A percentile compares a stretch with the other conserved stretches of the same genome.
phyloP scores from a whole-genome alignment of 2,113 vertebrate genomes.

The Empidonax traillii region DNA sequence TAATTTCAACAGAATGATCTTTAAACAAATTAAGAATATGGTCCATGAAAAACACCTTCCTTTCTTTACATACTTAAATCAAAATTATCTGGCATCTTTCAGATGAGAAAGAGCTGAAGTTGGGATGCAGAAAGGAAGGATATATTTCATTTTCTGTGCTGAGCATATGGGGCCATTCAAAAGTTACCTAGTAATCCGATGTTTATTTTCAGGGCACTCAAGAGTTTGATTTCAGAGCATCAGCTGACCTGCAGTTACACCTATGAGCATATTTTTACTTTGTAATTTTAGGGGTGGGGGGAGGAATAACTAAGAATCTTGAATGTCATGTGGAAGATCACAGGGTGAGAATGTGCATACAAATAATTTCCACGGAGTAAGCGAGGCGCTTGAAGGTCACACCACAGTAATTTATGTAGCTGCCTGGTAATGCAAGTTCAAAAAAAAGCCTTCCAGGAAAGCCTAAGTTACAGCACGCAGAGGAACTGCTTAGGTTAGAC shows the following conservation, averaged over 20 bases:
- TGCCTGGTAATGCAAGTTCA: background rate
- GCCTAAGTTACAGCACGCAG: background rate
- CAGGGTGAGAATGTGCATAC: background rate
- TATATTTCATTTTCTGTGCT: background rate
- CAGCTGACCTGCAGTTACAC: background rate
- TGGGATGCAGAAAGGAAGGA: background rate
- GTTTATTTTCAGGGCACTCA: background rate
- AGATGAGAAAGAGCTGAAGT: background rate
- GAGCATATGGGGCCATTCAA: background rate
- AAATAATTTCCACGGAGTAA: conserved; percentile 33
- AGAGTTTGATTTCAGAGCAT: conserved; percentile 1
- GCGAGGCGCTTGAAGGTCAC: conserved; percentile 35
- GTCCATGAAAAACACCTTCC: background rate
- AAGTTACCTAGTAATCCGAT: background rate
- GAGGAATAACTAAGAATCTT: conserved; percentile 1
- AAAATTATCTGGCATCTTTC: background rate
- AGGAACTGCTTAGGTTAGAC: background rate
- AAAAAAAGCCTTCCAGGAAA: conserved; percentile 30
- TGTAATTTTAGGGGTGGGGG: background rate
- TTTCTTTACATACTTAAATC: background rate
- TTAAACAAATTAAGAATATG: background rate
- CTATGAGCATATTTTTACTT: background rate
- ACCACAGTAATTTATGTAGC: conserved; percentile 14
- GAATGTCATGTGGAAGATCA: background rate
- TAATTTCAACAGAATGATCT: background rate